phyloP scores from a whole-genome alignment of 2,113 vertebrate species.

The Hystrix cristata region DNA sequence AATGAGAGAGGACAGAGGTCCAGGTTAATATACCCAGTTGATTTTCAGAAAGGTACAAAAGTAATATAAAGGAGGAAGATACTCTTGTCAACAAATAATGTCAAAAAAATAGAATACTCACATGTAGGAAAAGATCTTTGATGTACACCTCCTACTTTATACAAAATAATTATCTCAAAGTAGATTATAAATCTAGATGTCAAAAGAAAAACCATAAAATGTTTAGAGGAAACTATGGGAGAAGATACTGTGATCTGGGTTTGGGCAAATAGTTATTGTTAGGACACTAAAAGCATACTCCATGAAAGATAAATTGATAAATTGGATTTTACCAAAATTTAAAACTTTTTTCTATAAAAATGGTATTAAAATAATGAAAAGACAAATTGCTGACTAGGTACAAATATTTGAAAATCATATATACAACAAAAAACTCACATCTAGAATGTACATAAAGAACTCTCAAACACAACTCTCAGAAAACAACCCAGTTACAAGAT shows the following conservation, averaged over 20 bases:
- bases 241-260: neutral
- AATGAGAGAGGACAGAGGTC: neutral
- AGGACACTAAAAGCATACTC: neutral
- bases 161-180: neutral
- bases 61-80: neutral
- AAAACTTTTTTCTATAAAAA: slow-evolving; percentile 1
- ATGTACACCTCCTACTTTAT: neutral
- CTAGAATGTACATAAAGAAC: neutral
- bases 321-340: neutral
- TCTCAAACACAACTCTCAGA: neutral
- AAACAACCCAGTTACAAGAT: neutral
- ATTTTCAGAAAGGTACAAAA: neutral
- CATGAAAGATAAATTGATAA: slow-evolving; percentile 6
- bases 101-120: neutral
- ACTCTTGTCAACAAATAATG: neutral
- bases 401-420: neutral
- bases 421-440: neutral
- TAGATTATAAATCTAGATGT: neutral
- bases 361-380: slow-evolving; percentile 11
- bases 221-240: neutral
- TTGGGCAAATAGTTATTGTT: neutral
- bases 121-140: neutral
- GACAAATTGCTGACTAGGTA: neutral
- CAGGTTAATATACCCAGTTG: neutral
- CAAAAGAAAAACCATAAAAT: neutral